These are phyloP conservation scores for Pseudolycoriella hygida DNA, from an alignment of 2,888 invertebrate species.

Conservation along the genomic window DNA sequence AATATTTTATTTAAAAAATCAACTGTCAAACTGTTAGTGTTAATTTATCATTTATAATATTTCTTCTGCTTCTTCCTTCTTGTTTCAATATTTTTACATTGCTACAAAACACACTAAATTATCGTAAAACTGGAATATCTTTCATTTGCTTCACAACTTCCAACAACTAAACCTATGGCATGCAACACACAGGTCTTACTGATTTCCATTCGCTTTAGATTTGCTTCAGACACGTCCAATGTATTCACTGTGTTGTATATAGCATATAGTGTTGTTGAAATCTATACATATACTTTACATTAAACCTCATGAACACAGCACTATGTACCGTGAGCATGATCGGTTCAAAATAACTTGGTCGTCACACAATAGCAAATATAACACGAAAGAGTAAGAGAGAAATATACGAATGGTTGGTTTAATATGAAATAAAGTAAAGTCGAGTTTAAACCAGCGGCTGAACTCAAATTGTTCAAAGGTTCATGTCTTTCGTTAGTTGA, in stretches of 20 bases:
- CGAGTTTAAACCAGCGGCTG: too few relatives aligned
- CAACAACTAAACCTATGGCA: constrained; percentile 9
- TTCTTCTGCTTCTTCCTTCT: too few relatives aligned
- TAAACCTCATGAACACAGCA: too few relatives aligned
- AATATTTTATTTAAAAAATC: neutral
- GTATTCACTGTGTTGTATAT: neutral
- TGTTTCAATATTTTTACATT: neutral
- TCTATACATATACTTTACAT: neutral
- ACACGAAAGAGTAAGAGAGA: too few relatives aligned
- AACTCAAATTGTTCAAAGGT: too few relatives aligned
- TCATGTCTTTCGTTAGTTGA: too few relatives aligned
- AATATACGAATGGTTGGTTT: too few relatives aligned
- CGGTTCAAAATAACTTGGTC: neutral
- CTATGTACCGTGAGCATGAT: neutral
- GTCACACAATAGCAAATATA: neutral
- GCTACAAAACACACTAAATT: neutral
- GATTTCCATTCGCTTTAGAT: constrained; percentile 9
- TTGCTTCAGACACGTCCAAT: constrained; percentile 6
- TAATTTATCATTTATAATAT: neutral
- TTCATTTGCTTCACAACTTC: neutral
- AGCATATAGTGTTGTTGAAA: neutral
- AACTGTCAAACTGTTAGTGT: neutral
- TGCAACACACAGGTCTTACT: constrained; percentile 12
- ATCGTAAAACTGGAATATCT: neutral
- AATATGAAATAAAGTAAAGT: too few relatives aligned